Percentiles rank a stretch among this genome's conserved stretches.
These are phyloP conservation scores for Muscidifurax raptorellus DNA, from an alignment of 1,140 invertebrate species.

Conservation along the genomic window DNA sequence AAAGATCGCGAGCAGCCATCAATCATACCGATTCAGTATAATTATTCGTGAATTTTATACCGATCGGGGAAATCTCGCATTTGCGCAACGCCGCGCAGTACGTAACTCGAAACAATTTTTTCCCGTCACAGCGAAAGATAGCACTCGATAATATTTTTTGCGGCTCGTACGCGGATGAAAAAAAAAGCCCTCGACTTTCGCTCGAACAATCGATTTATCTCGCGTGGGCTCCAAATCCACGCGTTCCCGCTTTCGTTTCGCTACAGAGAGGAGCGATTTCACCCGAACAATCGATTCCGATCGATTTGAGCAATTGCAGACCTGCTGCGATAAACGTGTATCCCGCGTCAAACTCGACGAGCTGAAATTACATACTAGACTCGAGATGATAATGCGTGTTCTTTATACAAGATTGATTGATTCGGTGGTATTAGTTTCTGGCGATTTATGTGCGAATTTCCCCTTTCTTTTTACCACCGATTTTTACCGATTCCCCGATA, in stretches of 20 bases:
- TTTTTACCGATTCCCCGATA: too few species aligned
- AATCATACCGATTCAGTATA: too few species aligned
- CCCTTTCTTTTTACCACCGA: too few species aligned
- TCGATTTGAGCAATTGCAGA: conserved; percentile 44
- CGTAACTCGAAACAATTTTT: too few species aligned
- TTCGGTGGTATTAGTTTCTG: neutral
- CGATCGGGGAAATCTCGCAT: too few species aligned
- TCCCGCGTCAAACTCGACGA: neutral
- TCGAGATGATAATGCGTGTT: neutral
- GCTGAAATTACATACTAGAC: neutral
- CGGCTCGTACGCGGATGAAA: neutral
- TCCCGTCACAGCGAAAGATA: neutral
- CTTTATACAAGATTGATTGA: neutral
- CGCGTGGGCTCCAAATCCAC: conserved; percentile 19
- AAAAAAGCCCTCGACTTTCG: conserved; percentile 42
- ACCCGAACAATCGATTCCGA: conserved; percentile 32
- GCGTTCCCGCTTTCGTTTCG: conserved; percentile 40
- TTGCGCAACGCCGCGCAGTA: too few species aligned
- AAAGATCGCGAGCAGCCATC: neutral
- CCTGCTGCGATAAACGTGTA: conserved; percentile 50
- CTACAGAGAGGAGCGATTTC: conserved; percentile 43
- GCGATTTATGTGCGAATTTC: neutral
- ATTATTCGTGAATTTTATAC: too few species aligned
- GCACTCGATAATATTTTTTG: conserved; percentile 3
- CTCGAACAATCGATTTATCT: conserved; percentile 48